Percentiles rank a stretch among this genome's conserved stretches.
These are phyloP conservation scores for Cheirogaleus major DNA, from an alignment of 2,797 vertebrate species.

Conservation along the genomic window DNA sequence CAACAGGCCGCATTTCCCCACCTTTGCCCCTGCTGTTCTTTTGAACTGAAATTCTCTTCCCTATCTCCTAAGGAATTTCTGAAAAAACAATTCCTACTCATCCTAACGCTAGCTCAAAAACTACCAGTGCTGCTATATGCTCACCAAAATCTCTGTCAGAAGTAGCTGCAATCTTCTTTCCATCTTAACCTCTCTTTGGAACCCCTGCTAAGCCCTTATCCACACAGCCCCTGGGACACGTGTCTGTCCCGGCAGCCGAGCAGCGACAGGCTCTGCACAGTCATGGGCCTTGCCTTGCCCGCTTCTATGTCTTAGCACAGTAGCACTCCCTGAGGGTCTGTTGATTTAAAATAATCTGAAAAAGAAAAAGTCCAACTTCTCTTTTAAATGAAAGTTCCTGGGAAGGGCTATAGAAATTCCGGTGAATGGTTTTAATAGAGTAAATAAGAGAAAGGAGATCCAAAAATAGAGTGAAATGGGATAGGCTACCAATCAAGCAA, in stretches of 20 bases:
- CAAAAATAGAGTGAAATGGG: not conserved
- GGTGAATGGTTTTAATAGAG: not conserved
- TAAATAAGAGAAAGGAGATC: not conserved
- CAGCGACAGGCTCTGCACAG: not conserved
- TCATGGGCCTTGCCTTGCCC: too few species aligned
- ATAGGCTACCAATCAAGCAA: not conserved
- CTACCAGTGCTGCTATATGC: not conserved
- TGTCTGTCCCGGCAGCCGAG: not conserved
- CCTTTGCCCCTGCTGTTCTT: not conserved
- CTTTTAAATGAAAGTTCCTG: not conserved
- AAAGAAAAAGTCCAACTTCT: not conserved
- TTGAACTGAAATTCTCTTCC: slow-evolving; percentile 16
- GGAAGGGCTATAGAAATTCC: not conserved
- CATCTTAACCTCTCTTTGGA: not conserved
- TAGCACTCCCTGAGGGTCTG: not conserved
- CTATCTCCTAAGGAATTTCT: not conserved
- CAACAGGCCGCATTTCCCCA: not conserved
- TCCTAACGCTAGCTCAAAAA: not conserved
- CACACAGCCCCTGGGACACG: too few species aligned
- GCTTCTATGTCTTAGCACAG: not conserved
- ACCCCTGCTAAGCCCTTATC: not conserved
- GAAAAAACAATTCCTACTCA: not conserved
- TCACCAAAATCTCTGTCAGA: not conserved
- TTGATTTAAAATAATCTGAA: not conserved
- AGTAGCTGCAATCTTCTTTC: not conserved